Evolutionary conservation across 2,797 vertebrate genomes (phyloP), one percentile per base, ranked within the genome.

Genomic region (Acrossocheilus wenchowensis): DNA sequence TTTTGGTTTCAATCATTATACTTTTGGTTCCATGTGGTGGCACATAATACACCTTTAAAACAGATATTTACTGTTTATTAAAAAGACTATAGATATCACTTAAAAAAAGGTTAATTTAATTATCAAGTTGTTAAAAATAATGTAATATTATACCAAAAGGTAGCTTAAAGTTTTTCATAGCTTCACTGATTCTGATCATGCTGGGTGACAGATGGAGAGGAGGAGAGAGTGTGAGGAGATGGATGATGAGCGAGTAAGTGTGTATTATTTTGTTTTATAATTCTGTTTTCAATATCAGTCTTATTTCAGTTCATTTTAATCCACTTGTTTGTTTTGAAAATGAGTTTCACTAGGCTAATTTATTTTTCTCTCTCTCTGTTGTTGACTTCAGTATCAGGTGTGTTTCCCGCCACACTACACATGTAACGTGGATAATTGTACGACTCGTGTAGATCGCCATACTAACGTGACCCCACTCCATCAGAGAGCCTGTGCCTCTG

Each of bases 391-490:
- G 19, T 12, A 78, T 78, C 77, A 60, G 54, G 36, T 60, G 12
- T 41, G 15, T 68, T 62, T 34, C 77, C 64, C 30, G 2, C 8
- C 45, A 36, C 43, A 66, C 36, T 62, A 84, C 72, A 62, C 15
- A 60, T 77, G 52, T 34, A 77, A 71, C 14, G 34, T 34, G 66
- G 62, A 68, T 68, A 30, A 62, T 36, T 19, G 34, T 11, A 52
- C 72, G n/a, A 21, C 57, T 77, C 62, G 66, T 73, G 34, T 83
- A 48, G 68, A 82, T 21, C 19, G 23, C 52, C 45, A 43, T 78
- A 48, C 78, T 84, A 87, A 66, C 72, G 12, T 75, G 85, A 84
- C 81, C 60, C 69, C 62, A 62, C 82, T 88, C 71, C 81, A 82
- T 66, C 71, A 73, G 34, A 80, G 64, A 86, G 54, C 12, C 69